These are phyloP conservation scores for Mimumesa dahlbomi DNA, from an alignment of 2,888 invertebrate genomes.

Conservation along the genomic window DNA sequence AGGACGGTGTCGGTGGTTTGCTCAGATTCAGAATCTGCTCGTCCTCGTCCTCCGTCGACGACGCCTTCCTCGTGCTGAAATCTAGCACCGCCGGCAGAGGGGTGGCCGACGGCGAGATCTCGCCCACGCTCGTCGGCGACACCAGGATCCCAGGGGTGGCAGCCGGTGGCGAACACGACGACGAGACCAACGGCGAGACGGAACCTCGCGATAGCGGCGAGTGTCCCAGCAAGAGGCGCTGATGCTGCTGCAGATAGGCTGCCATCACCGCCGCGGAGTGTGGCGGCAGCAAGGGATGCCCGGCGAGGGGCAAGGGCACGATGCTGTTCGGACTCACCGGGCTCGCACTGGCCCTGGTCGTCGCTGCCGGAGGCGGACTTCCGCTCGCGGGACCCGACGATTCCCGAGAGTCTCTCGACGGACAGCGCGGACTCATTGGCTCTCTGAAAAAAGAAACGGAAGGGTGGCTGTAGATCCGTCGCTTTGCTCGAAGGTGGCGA, in stretches of 20 bases:
- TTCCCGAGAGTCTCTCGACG: slow-evolving; percentile 88
- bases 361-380: slow-evolving; percentile 86
- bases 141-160: slow-evolving; percentile 81
- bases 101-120: slow-evolving; percentile 76
- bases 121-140: slow-evolving; percentile 83
- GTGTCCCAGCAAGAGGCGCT: slow-evolving; percentile 86
- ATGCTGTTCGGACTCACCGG: slow-evolving; percentile 86
- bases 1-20: slow-evolving; percentile 84
- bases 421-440: slow-evolving; percentile 88
- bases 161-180: slow-evolving; percentile 85
- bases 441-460: slow-evolving; percentile 85
- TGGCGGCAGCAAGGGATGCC: slow-evolving; percentile 86
- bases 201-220: slow-evolving; percentile 83
- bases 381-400: slow-evolving; percentile 86
- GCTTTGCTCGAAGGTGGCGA: not conserved
- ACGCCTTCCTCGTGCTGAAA: slow-evolving; percentile 88
- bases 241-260: slow-evolving; percentile 88
- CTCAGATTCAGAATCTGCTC: slow-evolving; percentile 88
- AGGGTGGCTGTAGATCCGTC: not conserved
- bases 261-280: slow-evolving; percentile 90
- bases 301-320: slow-evolving; percentile 85
- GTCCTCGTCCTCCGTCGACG: slow-evolving; percentile 82
- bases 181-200: slow-evolving; percentile 86
- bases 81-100: slow-evolving; percentile 85
- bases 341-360: slow-evolving; percentile 81